These are phyloP conservation scores for Pteria penguin DNA, from an alignment of 2,888 invertebrate species.

Conservation along the genomic window DNA sequence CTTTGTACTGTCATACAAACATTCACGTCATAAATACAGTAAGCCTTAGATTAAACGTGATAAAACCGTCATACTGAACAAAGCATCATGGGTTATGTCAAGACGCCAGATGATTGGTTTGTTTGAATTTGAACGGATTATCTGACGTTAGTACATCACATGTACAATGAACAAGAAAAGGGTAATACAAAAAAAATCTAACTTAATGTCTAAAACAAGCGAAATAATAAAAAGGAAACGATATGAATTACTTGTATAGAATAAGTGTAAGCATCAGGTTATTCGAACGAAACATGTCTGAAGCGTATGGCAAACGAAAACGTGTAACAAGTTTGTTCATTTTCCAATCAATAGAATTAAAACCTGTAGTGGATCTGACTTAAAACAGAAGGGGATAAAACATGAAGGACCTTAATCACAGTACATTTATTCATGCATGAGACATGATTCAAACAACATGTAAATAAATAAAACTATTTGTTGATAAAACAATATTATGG, in stretches of 20 bases:
- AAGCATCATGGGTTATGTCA: not conserved
- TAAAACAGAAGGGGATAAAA: no score
- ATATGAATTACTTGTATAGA: no score
- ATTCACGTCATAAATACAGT: conserved; percentile 68
- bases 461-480: conserved; percentile 25
- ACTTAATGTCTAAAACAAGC: not conserved
- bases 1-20: conserved; percentile 69
- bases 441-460: conserved; percentile 20
- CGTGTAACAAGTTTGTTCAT: no score
- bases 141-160: conserved; percentile 54
- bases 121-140: not conserved
- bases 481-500: conserved; percentile 24
- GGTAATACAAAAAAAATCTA: not conserved
- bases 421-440: not conserved
- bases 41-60: conserved; percentile 59
- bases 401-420: conserved; percentile 10
- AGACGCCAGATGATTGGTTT: not conserved
- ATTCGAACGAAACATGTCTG: no score
- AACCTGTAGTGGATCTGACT: no score
- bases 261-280: no score
- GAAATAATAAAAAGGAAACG: no score
- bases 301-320: no score
- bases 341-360: no score
- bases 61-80: conserved; percentile 17
- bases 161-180: conserved; percentile 46